Evolutionary conservation across 23 tunicate genomes (phyloP).

Genomic region (Styela plicata): DNA sequence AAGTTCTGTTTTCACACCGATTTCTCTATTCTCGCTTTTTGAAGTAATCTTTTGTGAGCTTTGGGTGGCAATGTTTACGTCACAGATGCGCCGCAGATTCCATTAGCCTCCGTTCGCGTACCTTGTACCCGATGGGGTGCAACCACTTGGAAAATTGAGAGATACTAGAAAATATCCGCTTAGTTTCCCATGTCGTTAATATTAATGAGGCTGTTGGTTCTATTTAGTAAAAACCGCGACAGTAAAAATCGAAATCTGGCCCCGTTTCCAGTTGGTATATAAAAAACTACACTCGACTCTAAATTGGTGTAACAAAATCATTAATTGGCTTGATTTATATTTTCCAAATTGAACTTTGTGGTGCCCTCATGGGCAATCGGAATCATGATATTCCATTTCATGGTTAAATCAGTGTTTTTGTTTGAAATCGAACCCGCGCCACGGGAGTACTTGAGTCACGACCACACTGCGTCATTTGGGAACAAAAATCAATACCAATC

Average conservation of each 20-base stretch:
- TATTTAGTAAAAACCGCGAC: neutral
- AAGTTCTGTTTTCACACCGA: neutral
- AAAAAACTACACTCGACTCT: no score
- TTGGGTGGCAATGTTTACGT: neutral
- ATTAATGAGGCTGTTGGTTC: neutral
- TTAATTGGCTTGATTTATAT: neutral
- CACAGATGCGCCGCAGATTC: conserved; percentile 4
- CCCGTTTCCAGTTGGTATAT: neutral
- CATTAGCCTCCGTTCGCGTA: conserved; percentile 1
- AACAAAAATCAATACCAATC: neutral
- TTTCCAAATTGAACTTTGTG: neutral
- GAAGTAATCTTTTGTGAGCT: neutral
- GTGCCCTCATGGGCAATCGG: neutral
- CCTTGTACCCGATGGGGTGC: neutral
- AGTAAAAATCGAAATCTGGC: neutral
- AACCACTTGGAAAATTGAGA: neutral
- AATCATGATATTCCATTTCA: neutral
- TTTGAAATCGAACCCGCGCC: neutral
- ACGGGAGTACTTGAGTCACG: neutral
- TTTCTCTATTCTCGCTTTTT: neutral
- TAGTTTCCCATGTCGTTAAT: neutral
- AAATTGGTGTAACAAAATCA: neutral
- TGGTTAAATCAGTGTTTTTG: neutral
- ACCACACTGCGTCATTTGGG: neutral
- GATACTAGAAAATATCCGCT: neutral